These are phyloP conservation scores for Bruchidius siliquastri DNA, from an alignment of 2,888 invertebrate species.

Conservation along the genomic window DNA sequence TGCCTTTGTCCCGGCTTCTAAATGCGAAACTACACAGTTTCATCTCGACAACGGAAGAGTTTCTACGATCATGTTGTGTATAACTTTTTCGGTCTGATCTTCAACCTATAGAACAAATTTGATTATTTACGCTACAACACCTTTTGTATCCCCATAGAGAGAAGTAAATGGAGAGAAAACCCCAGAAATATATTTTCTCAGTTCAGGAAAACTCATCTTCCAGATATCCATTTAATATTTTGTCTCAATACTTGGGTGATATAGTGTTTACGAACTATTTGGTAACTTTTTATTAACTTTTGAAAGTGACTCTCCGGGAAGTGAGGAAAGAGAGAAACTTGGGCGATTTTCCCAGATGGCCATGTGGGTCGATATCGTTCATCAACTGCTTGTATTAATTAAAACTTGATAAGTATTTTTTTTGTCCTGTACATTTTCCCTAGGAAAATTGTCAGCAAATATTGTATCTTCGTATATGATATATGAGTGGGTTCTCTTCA, in stretches of 20 bases:
- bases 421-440: not conserved
- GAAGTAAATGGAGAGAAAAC: not conserved
- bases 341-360: conserved; percentile 11
- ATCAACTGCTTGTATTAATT: conserved; percentile 15
- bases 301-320: conserved; percentile 15
- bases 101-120: not conserved
- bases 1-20: no score
- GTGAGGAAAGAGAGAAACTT: conserved; percentile 10
- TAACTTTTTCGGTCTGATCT: not conserved
- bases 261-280: conserved; percentile 25
- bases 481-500: no score
- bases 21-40: no score
- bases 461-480: no score
- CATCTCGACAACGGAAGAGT: no score
- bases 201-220: conserved; percentile 1
- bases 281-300: conserved; percentile 28
- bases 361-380: conserved; percentile 5
- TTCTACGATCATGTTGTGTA: no score
- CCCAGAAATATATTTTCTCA: not conserved
- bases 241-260: conserved; percentile 21
- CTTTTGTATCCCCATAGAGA: not conserved
- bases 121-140: not conserved
- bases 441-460: no score
- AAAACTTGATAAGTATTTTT: conserved; percentile 12
- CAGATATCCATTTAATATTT: conserved; percentile 22